Evolutionary conservation across 2,113 vertebrate species (phyloP).

Genomic region (Cathartes aura): DNA sequence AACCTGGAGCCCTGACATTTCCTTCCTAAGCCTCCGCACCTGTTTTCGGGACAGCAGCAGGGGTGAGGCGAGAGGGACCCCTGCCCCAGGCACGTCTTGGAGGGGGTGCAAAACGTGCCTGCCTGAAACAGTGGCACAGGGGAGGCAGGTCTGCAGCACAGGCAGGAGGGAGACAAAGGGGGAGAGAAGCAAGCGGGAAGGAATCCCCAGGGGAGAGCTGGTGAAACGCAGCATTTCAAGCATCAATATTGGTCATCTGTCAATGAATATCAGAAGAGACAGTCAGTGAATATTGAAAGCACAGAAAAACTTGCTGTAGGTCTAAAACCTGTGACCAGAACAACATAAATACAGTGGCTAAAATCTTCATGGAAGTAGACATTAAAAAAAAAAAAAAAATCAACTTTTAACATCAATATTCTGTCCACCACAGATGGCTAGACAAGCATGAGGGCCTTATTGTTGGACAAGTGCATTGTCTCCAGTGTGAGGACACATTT

Average conservation of each 20-base stretch:
- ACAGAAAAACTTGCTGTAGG: neutral
- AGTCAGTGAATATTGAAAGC: neutral
- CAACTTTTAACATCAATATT: neutral
- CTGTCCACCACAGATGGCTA: neutral
- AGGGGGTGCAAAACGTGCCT: neutral
- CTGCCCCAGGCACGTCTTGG: neutral
- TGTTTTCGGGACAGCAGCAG: neutral
- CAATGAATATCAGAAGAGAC: neutral
- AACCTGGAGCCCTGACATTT: neutral
- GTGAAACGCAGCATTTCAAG: neutral
- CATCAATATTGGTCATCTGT: neutral
- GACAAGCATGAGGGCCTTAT: neutral
- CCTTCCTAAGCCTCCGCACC: neutral
- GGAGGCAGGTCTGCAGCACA: neutral
- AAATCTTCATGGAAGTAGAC: neutral
- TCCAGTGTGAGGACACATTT: neutral
- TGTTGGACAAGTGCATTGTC: neutral
- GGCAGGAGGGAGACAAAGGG: no score
- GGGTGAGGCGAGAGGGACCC: neutral
- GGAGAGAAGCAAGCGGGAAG: neutral
- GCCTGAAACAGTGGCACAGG: fast-evolving
- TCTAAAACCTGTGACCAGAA: neutral
- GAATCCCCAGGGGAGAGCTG: neutral
- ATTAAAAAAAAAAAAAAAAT: neutral
- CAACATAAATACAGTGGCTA: neutral